These are phyloP conservation scores for Xyliphius kryptos DNA, from an alignment of 2,113 vertebrate species.

Conservation along the genomic window DNA sequence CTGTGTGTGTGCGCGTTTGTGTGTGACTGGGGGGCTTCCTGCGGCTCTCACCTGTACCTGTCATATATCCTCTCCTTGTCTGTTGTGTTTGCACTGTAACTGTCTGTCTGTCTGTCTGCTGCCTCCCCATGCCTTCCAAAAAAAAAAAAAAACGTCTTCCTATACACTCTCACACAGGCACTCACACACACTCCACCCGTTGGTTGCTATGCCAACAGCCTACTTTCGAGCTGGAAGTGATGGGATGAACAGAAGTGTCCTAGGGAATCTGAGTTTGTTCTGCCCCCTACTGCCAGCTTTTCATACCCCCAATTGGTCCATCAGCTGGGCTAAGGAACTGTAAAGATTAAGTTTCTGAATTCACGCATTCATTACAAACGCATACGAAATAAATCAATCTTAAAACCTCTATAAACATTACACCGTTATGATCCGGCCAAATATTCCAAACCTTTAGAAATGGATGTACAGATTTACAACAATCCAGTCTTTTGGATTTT, in stretches of 20 bases:
- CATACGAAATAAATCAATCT: too few species aligned
- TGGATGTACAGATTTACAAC: background rate
- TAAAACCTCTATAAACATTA: too few species aligned
- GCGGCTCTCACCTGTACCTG: conserved; percentile 75
- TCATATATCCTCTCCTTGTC: conserved; percentile 71
- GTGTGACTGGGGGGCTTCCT: conserved; percentile 25
- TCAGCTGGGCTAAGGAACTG: conserved; percentile 12
- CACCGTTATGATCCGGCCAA: too few species aligned
- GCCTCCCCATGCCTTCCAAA: conserved; percentile 15
- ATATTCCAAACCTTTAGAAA: background rate
- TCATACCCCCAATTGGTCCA: conserved; percentile 53
- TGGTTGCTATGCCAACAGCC: conserved; percentile 75
- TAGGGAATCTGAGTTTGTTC: conserved; percentile 55
- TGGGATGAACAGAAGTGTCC: conserved; percentile 51
- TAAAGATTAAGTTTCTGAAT: too few species aligned
- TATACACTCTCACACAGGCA: conserved; percentile 40
- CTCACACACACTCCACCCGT: conserved; percentile 42
- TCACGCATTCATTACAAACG: too few species aligned
- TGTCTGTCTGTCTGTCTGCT: conserved; percentile 61
- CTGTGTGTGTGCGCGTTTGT: conserved; percentile 51
- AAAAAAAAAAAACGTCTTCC: conserved; percentile 29
- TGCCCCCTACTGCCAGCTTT: conserved; percentile 62
- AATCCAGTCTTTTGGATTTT: too few species aligned
- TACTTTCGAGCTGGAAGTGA: conserved; percentile 63
- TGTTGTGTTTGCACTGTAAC: conserved; percentile 59